Base-by-base conservation (phyloP, 2,113 vertebrate genomes). In the Corythoichthys intestinalis region DNA sequence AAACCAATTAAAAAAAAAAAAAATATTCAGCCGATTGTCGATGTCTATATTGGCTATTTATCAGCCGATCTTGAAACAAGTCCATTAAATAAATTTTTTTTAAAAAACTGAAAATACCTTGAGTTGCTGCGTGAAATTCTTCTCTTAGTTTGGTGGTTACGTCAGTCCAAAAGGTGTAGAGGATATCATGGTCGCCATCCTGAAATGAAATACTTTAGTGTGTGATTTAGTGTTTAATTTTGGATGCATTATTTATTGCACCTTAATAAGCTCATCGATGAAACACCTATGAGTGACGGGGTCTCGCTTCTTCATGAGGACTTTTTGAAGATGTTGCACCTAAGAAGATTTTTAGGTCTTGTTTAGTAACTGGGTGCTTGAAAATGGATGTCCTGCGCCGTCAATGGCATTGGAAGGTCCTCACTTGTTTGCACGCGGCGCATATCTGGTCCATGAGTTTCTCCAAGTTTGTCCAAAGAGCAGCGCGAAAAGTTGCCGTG, bases 381-480 rank as follows among this genome's bases (percentile, higher is more conserved):
- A 28, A 28, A 28, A 28, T 28, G 20, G 20, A 28, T 28, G 20
- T 28, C 20, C 20, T 28, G 20, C 20, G 20, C 20, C 20, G 20
- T 28, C 20, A 28, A 28, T 28, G 20, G 20, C 20, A 28, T 28
- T 28, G 20, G 20, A 28, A 28, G 20, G 20, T 6, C 1, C 4
- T 1, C 53, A 91, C 89, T 80, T 91, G 88, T 85, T 91, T 92
- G 2, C 95, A 98, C 1, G 95, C 91, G 39, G 94, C 92, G 89
- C 91, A 99, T 65, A 99, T 98, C 81, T 98, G 94, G 88, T 99
- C 96, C 94, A 98, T 95, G 37, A 99, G 88, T 78, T 98, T 98
- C 86, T 99, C 97, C 91, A 99, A 92, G 82, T 96, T 98, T 69
- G 96, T 99, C 97, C 97, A 99, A 4, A 99, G 93, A 17, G 96